These are phyloP conservation scores for Chionoecetes opilio DNA, from an alignment of 1,140 invertebrate species.

Conservation along the genomic window DNA sequence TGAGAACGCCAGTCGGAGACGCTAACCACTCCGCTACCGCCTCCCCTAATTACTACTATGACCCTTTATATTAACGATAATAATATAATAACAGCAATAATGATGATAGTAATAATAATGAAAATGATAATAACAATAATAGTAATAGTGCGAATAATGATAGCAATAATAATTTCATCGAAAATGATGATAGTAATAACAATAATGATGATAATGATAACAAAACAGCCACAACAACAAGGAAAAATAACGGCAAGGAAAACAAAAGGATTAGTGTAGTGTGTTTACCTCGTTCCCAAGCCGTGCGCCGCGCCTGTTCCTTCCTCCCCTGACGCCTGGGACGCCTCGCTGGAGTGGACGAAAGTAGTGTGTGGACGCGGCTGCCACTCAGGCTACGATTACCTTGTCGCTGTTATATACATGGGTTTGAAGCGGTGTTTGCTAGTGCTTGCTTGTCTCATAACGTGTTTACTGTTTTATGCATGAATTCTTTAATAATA, in stretches of 20 bases:
- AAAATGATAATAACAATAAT: neutral
- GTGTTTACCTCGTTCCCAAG: neutral
- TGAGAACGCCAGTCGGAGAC: no score
- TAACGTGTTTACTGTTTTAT: neutral
- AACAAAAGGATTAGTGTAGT: no score
- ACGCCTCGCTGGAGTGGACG: neutral
- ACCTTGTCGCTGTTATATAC: neutral
- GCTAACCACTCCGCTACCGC: no score
- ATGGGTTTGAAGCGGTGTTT: neutral
- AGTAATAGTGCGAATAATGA: neutral
- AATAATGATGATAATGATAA: conserved; percentile 20
- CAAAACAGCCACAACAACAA: neutral
- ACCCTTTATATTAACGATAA: no score
- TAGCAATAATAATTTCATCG: conserved; percentile 33
- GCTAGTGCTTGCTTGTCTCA: neutral
- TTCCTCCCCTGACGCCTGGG: neutral
- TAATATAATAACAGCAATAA: no score
- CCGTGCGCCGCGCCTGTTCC: neutral
- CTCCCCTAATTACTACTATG: no score
- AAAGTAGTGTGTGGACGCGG: neutral
- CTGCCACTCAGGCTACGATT: neutral
- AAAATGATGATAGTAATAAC: conserved; percentile 16
- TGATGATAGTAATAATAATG: neutral
- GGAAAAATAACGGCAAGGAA: neutral
- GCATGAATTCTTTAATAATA: neutral